Conservation (phyloP, 2,797 vertebrate genomes). For the Threskiornis aethiopicus region DNA sequence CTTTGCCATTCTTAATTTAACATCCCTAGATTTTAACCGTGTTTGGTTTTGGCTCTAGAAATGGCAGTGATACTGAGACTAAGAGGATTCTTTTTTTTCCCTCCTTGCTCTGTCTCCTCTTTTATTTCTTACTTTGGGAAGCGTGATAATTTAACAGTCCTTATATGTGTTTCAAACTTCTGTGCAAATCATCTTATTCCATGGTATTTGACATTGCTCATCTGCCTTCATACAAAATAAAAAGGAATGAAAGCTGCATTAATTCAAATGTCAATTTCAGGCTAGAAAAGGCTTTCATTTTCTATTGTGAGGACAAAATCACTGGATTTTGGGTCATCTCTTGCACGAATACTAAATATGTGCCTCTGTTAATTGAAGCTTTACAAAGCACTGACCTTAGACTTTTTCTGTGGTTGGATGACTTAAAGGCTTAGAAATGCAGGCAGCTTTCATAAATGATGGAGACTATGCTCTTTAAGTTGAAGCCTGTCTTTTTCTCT, state of each 20-base stretch:
- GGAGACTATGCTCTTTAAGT: background rate
- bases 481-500: background rate
- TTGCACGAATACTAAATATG: background rate
- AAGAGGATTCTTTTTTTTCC: background rate
- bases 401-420: background rate
- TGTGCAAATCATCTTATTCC: background rate
- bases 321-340: background rate
- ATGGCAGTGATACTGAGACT: background rate
- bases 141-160: background rate
- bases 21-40: background rate
- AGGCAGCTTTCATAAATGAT: background rate
- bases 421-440: background rate
- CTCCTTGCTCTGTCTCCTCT: background rate
- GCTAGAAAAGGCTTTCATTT: background rate
- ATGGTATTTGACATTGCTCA: background rate
- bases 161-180: background rate
- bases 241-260: background rate
- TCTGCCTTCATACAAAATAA: background rate
- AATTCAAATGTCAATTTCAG: background rate
- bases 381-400: background rate
- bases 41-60: background rate
- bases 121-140: background rate
- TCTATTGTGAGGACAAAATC: background rate
- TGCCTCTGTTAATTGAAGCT: background rate
- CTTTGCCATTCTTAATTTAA: background rate